Base-by-base conservation (phyloP, 1,140 invertebrate species). In the Oedothorax gibbosus region DNA sequence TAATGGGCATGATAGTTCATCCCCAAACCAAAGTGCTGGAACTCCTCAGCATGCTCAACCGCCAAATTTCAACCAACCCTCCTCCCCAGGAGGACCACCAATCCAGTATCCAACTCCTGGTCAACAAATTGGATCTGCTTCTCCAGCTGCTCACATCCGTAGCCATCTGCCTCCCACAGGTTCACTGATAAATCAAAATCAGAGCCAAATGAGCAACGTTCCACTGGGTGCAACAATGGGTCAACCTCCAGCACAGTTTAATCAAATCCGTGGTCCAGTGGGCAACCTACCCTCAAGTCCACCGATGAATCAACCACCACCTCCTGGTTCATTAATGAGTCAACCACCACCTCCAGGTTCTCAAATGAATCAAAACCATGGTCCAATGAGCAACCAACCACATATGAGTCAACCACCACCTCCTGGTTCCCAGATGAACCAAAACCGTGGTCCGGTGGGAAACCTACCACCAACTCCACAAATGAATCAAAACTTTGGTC, bases 1-100 rank as follows among this genome's bases (percentile, higher is more conserved):
- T n/a, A 84, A 84, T 76, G 81, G 81, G 2, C 72, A 84, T 76
- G 64, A 66, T 0, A 21, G 35, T 20, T 49, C 15, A 7, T 66
- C 65, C 11, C 54, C 60, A 51, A 64, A n/a, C 18, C 75, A 64
- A 65, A 65, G 49, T 14, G 56, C 53, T 35, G 21, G 53, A 7
- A 18, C 62, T 3, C 62, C 51, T 20, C 12, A n/a, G 9, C 77
- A 50, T 66, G 51, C 57, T 65, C 35, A 14, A 12, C 75, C 62
- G 49, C 60, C 21, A 18, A 75, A 75, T 53, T 77, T 14, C 51
- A 54, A 51, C 18, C 7, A 15, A 65, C 57, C 12, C 0, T 21
- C 21, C 15, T 68, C 65, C 21, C 21, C 65, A 68, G 12, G 35
- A 7, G 15, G 21, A 12, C 18, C 18, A 12, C 21, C 15, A 15